These are phyloP conservation scores for Lepetodrilus schrolli DNA, from an alignment of 2,888 invertebrate genomes.

Conservation along the genomic window DNA sequence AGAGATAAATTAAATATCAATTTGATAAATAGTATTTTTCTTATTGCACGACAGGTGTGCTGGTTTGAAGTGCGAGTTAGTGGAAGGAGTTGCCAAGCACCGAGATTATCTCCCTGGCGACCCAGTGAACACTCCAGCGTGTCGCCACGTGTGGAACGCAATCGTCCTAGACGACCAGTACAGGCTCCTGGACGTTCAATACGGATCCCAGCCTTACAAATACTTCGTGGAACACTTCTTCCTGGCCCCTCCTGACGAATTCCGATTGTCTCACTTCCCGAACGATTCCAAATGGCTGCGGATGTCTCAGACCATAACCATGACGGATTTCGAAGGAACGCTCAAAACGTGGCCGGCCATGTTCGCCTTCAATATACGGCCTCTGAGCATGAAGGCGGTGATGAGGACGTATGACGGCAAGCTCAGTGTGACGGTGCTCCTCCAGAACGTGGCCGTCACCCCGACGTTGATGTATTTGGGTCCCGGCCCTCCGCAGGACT, in stretches of 20 bases:
- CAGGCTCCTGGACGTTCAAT: conserved; percentile 57
- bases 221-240: conserved; percentile 63
- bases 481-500: conserved; percentile 56
- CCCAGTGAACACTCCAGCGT: conserved; percentile 45
- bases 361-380: conserved; percentile 66
- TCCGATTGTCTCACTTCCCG: conserved; percentile 63
- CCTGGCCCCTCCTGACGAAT: conserved; percentile 61
- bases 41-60: too few relatives aligned
- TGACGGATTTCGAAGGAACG: conserved; percentile 56
- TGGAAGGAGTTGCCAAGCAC: conserved; percentile 62
- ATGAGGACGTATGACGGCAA: conserved; percentile 62
- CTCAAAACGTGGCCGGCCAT: conserved; percentile 66
- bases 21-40: too few relatives aligned
- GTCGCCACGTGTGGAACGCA: conserved; percentile 60
- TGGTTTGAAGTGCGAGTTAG: conserved; percentile 58
- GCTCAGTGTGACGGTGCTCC: conserved; percentile 61
- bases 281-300: conserved; percentile 60
- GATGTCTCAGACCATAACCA: conserved; percentile 55
- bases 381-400: conserved; percentile 62
- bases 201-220: conserved; percentile 57
- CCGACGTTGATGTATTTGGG: conserved; percentile 64
- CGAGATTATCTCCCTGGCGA: conserved; percentile 60
- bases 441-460: conserved; percentile 62
- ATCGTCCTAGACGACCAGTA: conserved; percentile 58
- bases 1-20: too few relatives aligned